phyloP scores from a whole-genome alignment of 2,113 vertebrate species.

The Picathartes gymnocephalus region DNA sequence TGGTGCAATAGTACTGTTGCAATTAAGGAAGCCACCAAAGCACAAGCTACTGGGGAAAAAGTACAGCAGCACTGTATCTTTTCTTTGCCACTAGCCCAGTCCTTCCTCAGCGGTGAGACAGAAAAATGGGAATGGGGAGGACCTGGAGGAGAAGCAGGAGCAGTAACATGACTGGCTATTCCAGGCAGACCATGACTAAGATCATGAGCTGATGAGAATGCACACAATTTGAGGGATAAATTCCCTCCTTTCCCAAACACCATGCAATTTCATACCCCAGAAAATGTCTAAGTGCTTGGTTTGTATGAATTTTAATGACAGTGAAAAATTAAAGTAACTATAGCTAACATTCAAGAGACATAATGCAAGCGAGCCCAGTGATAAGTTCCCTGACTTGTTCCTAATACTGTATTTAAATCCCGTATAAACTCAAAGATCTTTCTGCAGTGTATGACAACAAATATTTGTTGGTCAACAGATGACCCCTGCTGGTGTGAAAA shows the following conservation, averaged over 20 bases:
- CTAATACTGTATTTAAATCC: not conserved
- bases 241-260: not conserved
- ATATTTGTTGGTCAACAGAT: conserved; percentile 45
- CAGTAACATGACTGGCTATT: not conserved
- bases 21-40: not conserved
- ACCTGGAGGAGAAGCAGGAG: not conserved
- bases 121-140: not conserved
- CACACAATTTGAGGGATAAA: not conserved
- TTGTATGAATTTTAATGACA: not conserved
- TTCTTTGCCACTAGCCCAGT: not conserved
- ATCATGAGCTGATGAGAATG: not conserved
- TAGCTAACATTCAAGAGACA: not conserved
- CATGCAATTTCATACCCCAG: not conserved
- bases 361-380: not conserved
- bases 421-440: not conserved
- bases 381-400: not conserved
- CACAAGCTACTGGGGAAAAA: accelerated
- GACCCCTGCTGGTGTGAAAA: conserved; percentile 50
- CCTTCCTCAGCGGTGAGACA: not conserved
- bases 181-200: not conserved
- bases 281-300: not conserved
- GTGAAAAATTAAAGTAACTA: not conserved
- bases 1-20: not conserved
- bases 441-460: not conserved
- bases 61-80: not conserved